Percentiles rank a stretch among this genome's conserved stretches.
Conservation (phyloP, 23 tunicate genomes). For the Trididemnum nubilum region DNA sequence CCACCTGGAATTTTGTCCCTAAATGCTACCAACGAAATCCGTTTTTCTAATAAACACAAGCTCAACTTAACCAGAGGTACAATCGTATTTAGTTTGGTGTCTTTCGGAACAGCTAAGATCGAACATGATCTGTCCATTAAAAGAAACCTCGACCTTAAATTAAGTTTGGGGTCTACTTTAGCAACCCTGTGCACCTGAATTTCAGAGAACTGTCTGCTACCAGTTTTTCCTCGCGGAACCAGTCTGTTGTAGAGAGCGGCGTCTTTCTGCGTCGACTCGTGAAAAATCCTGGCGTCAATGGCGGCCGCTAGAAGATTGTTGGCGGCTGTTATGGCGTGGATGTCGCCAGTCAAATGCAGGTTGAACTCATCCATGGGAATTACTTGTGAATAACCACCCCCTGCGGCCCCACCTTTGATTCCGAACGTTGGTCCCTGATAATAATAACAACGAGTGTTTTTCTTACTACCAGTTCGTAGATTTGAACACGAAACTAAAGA, state of each 20-base stretch:
- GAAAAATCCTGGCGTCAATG: conserved; percentile 96
- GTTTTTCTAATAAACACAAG: too few relatives aligned
- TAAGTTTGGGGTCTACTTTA: too few relatives aligned
- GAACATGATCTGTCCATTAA: too few relatives aligned
- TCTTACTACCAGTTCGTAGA: too few relatives aligned
- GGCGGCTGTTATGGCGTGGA: conserved; percentile 99
- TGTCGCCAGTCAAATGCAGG: conserved; percentile 96
- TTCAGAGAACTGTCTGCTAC: conserved; percentile 53
- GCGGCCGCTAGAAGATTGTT: conserved; percentile 99
- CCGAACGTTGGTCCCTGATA: conserved; percentile 98
- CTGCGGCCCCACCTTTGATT: conserved; percentile 99
- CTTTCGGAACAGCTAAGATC: too few relatives aligned
- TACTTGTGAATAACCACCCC: conserved; percentile 99
- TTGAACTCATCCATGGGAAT: conserved; percentile 99
- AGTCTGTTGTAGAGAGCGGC: conserved; percentile 70
- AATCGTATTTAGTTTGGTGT: too few relatives aligned
- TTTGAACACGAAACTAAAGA: not conserved
- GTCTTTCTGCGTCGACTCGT: conserved; percentile 89
- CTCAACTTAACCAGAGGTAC: too few relatives aligned
- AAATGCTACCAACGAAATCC: too few relatives aligned
- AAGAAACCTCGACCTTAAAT: too few relatives aligned
- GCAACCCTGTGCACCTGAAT: conserved; percentile 79
- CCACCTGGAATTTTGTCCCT: too few relatives aligned
- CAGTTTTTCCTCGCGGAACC: conserved; percentile 74
- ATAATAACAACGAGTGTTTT: too few relatives aligned